These are phyloP conservation scores for Melanotus villosus DNA, from an alignment of 2,888 invertebrate species.

Conservation along the genomic window DNA sequence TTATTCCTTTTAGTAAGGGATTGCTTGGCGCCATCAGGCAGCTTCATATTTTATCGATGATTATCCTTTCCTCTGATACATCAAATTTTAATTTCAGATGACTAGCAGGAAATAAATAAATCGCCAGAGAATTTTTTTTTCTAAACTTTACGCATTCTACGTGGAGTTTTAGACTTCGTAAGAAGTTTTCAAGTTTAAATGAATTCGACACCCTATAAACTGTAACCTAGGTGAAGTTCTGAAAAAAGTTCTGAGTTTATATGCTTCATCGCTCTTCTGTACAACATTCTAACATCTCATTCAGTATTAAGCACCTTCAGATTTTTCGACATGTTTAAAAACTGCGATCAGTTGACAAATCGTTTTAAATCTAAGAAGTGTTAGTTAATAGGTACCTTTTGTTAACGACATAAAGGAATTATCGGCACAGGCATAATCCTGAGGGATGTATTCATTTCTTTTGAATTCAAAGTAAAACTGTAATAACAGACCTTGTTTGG, in stretches of 20 bases:
- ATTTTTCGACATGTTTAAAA: no score
- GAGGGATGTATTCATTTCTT: neutral
- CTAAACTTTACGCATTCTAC: constrained; percentile 16
- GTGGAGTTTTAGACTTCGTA: constrained; percentile 4
- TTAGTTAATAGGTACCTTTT: no score
- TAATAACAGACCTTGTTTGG: constrained; percentile 38
- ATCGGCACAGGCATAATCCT: neutral
- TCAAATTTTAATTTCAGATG: no score
- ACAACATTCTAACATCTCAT: constrained; percentile 10
- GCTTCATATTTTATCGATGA: neutral
- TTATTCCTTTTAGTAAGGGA: no score
- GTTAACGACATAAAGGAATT: neutral
- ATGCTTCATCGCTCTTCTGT: constrained; percentile 19
- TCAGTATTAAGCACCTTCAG: neutral
- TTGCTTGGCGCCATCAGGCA: no score
- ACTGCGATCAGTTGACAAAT: no score
- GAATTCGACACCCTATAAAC: constrained; percentile 27
- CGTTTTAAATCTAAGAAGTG: no score
- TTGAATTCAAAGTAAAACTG: constrained; percentile 34
- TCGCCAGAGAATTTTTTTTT: constrained; percentile 1
- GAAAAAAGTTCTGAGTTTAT: constrained; percentile 15
- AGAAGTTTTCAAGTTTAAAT: constrained; percentile 30
- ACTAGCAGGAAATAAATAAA: constrained; percentile 3
- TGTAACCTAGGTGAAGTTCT: constrained; percentile 17
- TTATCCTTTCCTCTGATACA: neutral